These are phyloP conservation scores for Terrapene triunguis DNA, from an alignment of 2,113 vertebrate species.

Conservation along the genomic window DNA sequence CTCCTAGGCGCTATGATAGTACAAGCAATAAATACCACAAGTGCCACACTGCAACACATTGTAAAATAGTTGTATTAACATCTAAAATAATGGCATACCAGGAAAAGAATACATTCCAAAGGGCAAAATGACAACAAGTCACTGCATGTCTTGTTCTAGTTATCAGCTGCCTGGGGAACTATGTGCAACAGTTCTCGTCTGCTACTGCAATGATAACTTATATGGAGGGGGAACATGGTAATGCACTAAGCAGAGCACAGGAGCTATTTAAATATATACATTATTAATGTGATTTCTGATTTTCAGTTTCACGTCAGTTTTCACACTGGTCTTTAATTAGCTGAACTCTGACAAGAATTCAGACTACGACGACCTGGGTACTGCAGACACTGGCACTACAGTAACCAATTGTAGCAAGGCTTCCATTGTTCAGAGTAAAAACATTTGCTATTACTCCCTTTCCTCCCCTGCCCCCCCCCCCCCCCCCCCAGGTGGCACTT, in stretches of 20 bases:
- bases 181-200: neutral
- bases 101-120: neutral
- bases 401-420: neutral
- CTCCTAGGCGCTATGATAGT: neutral
- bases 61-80: neutral
- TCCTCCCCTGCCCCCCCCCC: no score
- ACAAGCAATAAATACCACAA: neutral
- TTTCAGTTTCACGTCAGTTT: neutral
- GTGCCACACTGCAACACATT: neutral
- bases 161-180: neutral
- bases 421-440: neutral
- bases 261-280: neutral
- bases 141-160: fast-evolving
- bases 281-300: neutral
- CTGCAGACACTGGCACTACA: neutral
- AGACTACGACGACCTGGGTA: neutral
- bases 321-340: neutral
- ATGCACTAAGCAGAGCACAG: neutral
- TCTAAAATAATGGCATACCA: neutral
- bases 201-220: neutral
- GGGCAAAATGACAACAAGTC: neutral
- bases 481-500: neutral
- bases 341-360: neutral
- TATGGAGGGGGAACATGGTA: neutral
- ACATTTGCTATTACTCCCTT: neutral